These are phyloP conservation scores for Pyrrhia umbra DNA, from an alignment of 2,888 invertebrate genomes.

Conservation along the genomic window DNA sequence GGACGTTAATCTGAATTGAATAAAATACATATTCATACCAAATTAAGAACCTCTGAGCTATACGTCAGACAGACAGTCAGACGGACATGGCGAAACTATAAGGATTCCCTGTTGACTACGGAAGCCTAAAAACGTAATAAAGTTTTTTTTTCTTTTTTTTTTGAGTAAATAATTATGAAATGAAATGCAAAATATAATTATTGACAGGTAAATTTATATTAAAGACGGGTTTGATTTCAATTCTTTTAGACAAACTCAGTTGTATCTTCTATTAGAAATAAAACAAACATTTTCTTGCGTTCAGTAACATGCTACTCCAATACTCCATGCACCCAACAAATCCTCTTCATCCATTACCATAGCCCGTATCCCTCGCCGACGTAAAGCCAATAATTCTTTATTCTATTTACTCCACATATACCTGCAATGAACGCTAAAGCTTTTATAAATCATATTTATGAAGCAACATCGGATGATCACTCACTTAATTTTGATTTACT, in stretches of 20 bases:
- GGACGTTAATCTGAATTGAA: no score
- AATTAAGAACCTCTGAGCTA: no score
- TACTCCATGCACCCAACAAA: slow-evolving; percentile 26
- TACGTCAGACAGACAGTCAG: no score
- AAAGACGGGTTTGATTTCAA: background rate
- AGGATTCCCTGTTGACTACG: no score
- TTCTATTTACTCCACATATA: slow-evolving; percentile 66
- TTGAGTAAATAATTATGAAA: no score
- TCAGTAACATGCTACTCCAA: background rate
- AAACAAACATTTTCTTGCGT: slow-evolving; percentile 7
- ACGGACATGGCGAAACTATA: no score
- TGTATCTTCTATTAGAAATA: slow-evolving; percentile 8
- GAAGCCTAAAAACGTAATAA: no score
- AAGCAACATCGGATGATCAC: slow-evolving; percentile 56
- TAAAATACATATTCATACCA: no score
- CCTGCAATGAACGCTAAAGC: slow-evolving; percentile 61
- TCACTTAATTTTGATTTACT: slow-evolving; percentile 57
- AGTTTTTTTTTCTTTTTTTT: no score
- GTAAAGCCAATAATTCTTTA: slow-evolving; percentile 67
- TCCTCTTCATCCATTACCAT: slow-evolving; percentile 44
- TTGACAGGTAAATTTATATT: no score
- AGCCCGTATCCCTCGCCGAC: slow-evolving; percentile 28
- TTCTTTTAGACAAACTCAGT: background rate
- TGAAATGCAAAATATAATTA: no score
- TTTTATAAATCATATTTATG: slow-evolving; percentile 68